These are phyloP conservation scores for Cheilosia impressa DNA, from an alignment of 2,888 invertebrate genomes.

Conservation along the genomic window DNA sequence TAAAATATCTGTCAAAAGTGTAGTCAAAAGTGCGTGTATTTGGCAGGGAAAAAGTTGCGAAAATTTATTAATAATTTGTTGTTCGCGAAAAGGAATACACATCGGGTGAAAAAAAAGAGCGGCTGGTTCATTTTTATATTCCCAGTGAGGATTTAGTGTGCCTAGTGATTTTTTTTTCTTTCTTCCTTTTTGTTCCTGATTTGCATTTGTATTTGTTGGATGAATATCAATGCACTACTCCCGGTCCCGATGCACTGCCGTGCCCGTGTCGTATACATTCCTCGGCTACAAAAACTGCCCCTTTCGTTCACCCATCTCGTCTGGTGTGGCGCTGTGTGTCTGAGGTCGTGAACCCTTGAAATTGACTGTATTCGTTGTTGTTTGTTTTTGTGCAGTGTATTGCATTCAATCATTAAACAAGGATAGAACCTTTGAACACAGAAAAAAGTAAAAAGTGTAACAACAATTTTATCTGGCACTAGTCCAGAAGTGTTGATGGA, in stretches of 20 bases:
- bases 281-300: conserved; percentile 20
- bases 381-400: conserved; percentile 41
- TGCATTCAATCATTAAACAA: conserved; percentile 10
- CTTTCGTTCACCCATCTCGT: conserved; percentile 23
- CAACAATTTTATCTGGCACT: conserved; percentile 50
- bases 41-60: conserved; percentile 7
- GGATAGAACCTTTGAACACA: conserved; percentile 52
- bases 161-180: not conserved
- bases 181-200: conserved; percentile 14
- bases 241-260: conserved; percentile 37
- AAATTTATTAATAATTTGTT: conserved; percentile 53
- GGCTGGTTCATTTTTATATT: conserved; percentile 11
- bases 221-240: conserved; percentile 41
- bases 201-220: conserved; percentile 38
- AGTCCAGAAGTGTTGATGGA: conserved; percentile 61
- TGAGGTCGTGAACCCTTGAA: conserved; percentile 79
- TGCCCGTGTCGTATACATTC: conserved; percentile 54
- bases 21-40: not conserved
- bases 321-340: conserved; percentile 76
- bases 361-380: conserved; percentile 54
- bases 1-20: conserved; percentile 61
- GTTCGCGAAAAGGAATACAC: conserved; percentile 47
- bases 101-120: conserved; percentile 27
- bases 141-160: not conserved
- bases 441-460: conserved; percentile 4